A percentile compares a stretch with the other conserved stretches of the same genome.
phyloP scores from a whole-genome alignment of 2,888 invertebrate species.

The Heliothis peltigera region DNA sequence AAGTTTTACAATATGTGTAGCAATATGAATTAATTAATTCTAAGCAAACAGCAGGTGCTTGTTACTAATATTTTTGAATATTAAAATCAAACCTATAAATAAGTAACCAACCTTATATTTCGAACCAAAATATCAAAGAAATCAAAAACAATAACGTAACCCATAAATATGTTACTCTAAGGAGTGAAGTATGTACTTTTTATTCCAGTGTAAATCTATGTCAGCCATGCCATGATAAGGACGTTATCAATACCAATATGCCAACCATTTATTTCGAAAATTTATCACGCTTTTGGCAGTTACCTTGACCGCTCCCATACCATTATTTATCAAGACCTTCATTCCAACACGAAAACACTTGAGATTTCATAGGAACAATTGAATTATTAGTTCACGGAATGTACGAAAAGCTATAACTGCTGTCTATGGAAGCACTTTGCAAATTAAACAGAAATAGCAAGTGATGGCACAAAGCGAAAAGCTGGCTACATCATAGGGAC shows the following conservation, averaged over 20 bases:
- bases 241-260: constrained; percentile 48
- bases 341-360: constrained; percentile 53
- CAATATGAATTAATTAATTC: neutral
- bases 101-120: neutral
- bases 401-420: constrained; percentile 7
- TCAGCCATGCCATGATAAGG: constrained; percentile 46
- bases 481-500: constrained; percentile 10
- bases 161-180: constrained; percentile 9
- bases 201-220: constrained; percentile 24
- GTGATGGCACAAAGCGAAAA: constrained; percentile 26
- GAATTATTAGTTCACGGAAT: constrained; percentile 32
- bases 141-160: neutral
- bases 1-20: neutral
- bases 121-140: constrained; percentile 7
- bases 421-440: constrained; percentile 39
- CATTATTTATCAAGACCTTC: constrained; percentile 63
- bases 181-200: constrained; percentile 29
- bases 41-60: neutral
- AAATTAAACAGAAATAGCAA: constrained; percentile 38
- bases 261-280: constrained; percentile 9
- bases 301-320: constrained; percentile 67
- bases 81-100: neutral
- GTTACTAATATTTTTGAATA: constrained; percentile 3
- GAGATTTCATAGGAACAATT: constrained; percentile 57
- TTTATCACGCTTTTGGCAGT: constrained; percentile 44